phyloP scores from a whole-genome alignment of 2,113 vertebrate genomes.

The Clarias batrachus region DNA sequence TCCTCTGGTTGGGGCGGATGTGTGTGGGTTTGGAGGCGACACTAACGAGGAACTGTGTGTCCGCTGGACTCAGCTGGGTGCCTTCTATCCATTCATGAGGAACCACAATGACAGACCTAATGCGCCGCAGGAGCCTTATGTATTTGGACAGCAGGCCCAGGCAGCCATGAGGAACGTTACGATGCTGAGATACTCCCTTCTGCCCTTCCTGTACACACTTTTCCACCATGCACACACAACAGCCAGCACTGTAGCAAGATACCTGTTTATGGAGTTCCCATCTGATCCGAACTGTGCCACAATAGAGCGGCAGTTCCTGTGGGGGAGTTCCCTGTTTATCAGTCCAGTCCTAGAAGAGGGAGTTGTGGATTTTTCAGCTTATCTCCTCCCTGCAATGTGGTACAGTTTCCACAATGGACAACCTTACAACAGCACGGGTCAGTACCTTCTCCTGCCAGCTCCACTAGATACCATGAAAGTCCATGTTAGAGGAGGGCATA shows the following conservation, averaged over 20 bases:
- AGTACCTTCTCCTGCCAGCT: slow-evolving; percentile 81
- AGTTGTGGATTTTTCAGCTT: slow-evolving; percentile 76
- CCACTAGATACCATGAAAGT: slow-evolving; percentile 83
- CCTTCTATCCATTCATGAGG: slow-evolving; percentile 97
- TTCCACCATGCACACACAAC: slow-evolving; percentile 82
- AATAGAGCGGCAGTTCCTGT: slow-evolving; percentile 88
- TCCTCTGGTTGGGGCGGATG: slow-evolving; percentile 86
- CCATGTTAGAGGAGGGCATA: slow-evolving; percentile 83
- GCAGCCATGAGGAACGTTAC: slow-evolving; percentile 81
- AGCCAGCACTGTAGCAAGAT: slow-evolving; percentile 82
- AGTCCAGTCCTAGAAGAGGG: slow-evolving; percentile 85
- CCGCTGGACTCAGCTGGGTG: slow-evolving; percentile 92
- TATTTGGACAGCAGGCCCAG: slow-evolving; percentile 82
- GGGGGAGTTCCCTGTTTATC: slow-evolving; percentile 86
- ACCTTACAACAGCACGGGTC: slow-evolving; percentile 80
- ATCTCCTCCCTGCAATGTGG: slow-evolving; percentile 85
- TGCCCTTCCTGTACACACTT: slow-evolving; percentile 91
- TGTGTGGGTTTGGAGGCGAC: slow-evolving; percentile 87
- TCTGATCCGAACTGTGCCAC: slow-evolving; percentile 77
- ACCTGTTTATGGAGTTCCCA: slow-evolving; percentile 92
- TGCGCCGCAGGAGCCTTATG: slow-evolving; percentile 86
- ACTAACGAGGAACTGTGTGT: slow-evolving; percentile 89
- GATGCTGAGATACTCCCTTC: slow-evolving; percentile 82
- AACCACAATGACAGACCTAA: slow-evolving; percentile 84
- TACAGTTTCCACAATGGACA: slow-evolving; percentile 74